Base-by-base conservation (phyloP, 2,113 vertebrate genomes). In the Abramis brama region DNA sequence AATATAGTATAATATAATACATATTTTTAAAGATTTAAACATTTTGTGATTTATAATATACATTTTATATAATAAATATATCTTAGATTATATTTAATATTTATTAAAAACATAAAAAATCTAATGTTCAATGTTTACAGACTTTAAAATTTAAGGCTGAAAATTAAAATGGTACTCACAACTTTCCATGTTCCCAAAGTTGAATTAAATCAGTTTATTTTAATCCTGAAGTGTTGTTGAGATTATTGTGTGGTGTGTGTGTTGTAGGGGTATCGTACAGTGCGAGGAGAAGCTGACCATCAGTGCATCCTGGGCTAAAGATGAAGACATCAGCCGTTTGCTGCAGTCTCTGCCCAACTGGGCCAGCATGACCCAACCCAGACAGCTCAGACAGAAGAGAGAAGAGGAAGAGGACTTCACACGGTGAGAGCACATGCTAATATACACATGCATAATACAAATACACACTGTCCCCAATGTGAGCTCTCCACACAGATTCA, bases 321-420 rank as follows among this genome's bases (percentile, higher is more conserved):
- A 99, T 1, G 98, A 99, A 2, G 98, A 99, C 33, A 99, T 99
- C 91, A 99, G 97, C 90, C 95, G 98, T 30, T 95, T 99, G 86
- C 94, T 99, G 78, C 97, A 97, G 91, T 99, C 98, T 0, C 95
- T 99, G 15, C 97, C 97, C 7, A 99, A 98, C 93, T 99, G 98
- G 98, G 94, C 95, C 33, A 99, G 94, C 85, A 99, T 99, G 98
- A 92, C 97, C 19, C 97, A 98, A 60, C 97, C 98, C 87, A 96
- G 97, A 91, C 97, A 97, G 85, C 90, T 96, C 30, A 93, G 98
- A 19, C 96, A 97, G 86, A 99, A 99, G 91, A 96, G 98, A 27
- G 98, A 99, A 91, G 98, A 99, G 0, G 98, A 99, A 33, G 98
- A 99, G 89, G 97, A 99, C 87, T 98, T 98, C 5, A 96, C 97